These are phyloP conservation scores for Drosophila robusta DNA, from an alignment of 2,888 invertebrate species.

Conservation along the genomic window DNA sequence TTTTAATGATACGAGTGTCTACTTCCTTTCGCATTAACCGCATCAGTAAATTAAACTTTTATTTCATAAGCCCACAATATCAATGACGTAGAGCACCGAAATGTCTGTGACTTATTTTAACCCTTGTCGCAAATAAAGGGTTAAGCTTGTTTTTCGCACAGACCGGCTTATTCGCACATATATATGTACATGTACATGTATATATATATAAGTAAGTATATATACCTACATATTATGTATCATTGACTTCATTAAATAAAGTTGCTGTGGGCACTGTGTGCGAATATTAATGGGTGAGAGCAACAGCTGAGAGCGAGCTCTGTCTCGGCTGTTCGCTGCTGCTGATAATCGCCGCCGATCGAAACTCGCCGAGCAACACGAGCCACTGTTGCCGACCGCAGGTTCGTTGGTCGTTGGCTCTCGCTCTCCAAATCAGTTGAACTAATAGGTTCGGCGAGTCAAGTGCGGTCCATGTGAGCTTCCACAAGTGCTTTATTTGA, in stretches of 20 bases:
- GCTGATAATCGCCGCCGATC: slow-evolving; percentile 30
- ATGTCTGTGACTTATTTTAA: neutral
- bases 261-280: neutral
- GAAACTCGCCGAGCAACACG: neutral
- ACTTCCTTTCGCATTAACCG: neutral
- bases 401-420: slow-evolving; percentile 28
- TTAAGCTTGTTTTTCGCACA: slow-evolving; percentile 58
- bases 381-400: slow-evolving; percentile 20
- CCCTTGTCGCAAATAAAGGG: slow-evolving; percentile 27
- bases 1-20: slow-evolving; percentile 4
- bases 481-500: slow-evolving; percentile 9
- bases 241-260: slow-evolving; percentile 5
- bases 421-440: slow-evolving; percentile 53
- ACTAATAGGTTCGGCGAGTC: slow-evolving; percentile 37
- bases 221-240: neutral
- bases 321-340: neutral
- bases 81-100: neutral
- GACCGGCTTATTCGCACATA: slow-evolving; percentile 18
- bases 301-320: slow-evolving; percentile 4
- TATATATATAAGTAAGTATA: neutral
- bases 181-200: slow-evolving; percentile 3
- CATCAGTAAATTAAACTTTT: slow-evolving; percentile 1
- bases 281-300: neutral
- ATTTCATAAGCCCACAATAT: slow-evolving; percentile 1
- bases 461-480: slow-evolving; percentile 33